These are phyloP conservation scores for Trigoniulus corallinus DNA, from an alignment of 1,140 invertebrate species.

Conservation along the genomic window DNA sequence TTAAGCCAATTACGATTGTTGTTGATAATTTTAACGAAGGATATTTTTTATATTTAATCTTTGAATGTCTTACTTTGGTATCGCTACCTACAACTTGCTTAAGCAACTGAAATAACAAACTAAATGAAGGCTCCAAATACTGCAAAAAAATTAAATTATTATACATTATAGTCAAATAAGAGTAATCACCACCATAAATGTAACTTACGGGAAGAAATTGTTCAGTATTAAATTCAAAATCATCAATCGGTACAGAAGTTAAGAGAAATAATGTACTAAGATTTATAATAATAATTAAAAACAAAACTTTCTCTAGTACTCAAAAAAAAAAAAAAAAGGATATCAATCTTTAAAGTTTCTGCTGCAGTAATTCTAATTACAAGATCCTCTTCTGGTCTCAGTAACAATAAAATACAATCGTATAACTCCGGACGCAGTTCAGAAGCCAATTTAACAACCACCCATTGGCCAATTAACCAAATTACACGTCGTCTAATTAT, in stretches of 20 bases:
- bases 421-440: slow-evolving; percentile 64
- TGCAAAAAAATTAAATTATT: slow-evolving; percentile 28
- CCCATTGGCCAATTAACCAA: slow-evolving; percentile 74
- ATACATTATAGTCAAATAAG: background rate
- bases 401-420: slow-evolving; percentile 50
- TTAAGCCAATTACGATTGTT: background rate
- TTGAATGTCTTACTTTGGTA: slow-evolving; percentile 48
- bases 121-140: slow-evolving; percentile 58
- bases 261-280: slow-evolving; percentile 16
- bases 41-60: background rate
- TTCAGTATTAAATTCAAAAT: slow-evolving; percentile 78
- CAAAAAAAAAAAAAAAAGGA: slow-evolving; percentile 28
- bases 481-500: slow-evolving; percentile 74
- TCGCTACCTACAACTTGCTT: slow-evolving; percentile 81
- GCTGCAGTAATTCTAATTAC: slow-evolving; percentile 62
- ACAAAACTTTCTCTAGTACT: background rate
- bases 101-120: slow-evolving; percentile 60
- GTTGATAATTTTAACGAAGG: background rate
- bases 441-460: slow-evolving; percentile 63
- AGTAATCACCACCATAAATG: slow-evolving; percentile 2
- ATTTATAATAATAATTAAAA: background rate
- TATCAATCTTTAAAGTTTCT: slow-evolving; percentile 49
- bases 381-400: slow-evolving; percentile 33
- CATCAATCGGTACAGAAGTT: slow-evolving; percentile 48
- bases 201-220: slow-evolving; percentile 42